Evolutionary conservation across 2,113 vertebrate genomes (phyloP), one percentile per base, ranked within the genome.

Genomic region (Poecilia latipinna): DNA sequence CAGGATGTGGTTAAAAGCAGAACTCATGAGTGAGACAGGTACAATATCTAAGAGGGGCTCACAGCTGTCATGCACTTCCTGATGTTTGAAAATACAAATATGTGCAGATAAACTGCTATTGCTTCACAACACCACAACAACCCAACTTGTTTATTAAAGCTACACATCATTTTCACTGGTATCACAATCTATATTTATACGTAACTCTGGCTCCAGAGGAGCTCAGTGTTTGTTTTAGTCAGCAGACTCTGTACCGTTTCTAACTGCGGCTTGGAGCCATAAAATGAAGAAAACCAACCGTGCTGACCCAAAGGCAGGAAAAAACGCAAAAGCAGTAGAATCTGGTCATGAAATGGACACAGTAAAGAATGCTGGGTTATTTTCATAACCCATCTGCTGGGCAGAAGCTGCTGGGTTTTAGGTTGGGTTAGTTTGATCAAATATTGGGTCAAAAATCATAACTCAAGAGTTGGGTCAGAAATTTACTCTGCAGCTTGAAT

Each of bases 1-100:
- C 89, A 90, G 92, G 91, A 92, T 88, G 89, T 86, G 87, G 89
- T 86, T 66, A 32, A 31, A 74, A 13, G 51, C 35, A 54, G 33
- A 19, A 32, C 61, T 37, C 17, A 6, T 57, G 44, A 48, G 73
- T 54, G 15, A 35, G 33, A 33, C 22, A 75, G 29, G 48, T 80
- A 71, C 68, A 74, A 39, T 1, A 48, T 76, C 44, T 57, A 48
- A 70, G 65, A 70, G 60, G 31, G 0, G 4, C 72, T 60, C 33
- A 61, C 78, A 75, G 71, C 69, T 89, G 75, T 82, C 51, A 70
- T 60, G 66, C 11, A 68, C 83, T 88, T 87, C 74, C 61, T 77
- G 61, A 57, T 29, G 12, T 67, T 63, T 39, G 24, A 44, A 8
- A 48, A 68, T 61, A 57, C 15, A 0, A 33, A 2, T n/a, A 64